Base-by-base conservation (phyloP, 2,797 vertebrate genomes). In the Apogon talboti region DNA sequence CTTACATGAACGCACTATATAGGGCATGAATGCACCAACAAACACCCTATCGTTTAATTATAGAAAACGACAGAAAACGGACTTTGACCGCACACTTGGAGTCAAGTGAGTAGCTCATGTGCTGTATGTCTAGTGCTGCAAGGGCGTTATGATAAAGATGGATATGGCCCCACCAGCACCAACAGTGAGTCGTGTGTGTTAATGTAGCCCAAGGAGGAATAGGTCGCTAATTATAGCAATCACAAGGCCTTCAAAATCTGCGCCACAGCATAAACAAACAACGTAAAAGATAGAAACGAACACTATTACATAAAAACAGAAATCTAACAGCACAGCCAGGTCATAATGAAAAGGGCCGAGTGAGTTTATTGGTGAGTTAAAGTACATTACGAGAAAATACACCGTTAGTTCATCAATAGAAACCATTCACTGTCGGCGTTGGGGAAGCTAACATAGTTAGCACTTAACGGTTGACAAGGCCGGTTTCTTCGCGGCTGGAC, bases 171-270 rank as follows among this genome's bases (percentile, higher is more conserved):
- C 12, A 18, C 16, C 14, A 0, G 2, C 6, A n/a, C 10, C 21
- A 11, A 46, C 30, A 55, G 1, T 42, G 50, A 3, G 21, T 42
- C 71, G 50, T 37, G 58, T 67, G 71, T 70, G 73, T 61, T 69
- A 66, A 45, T 40, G 60, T 68, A 54, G 66, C 50, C 44, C 52
- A 24, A 42, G 18, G 48, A 42, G 13, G 37, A 49, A 16, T 50
- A 46, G 73, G 56, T 52, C 14, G 66, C 78, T 79, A 61, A 60
- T 53, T 49, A 51, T 58, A 56, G 67, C 47, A 11, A 45, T 37
- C 43, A 24, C 56, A n/a, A 68, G 87, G 83, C 87, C 86, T 46
- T 11, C 2, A 7, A n/a, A 21, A 79, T 57, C 37, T 74, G 66
- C 76, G 83, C 66, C 79, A 87, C 79, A 61, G 16, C 47, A 66